These are phyloP conservation scores for Pseudomugil gertrudae DNA, from an alignment of 2,797 vertebrate genomes.

Conservation along the genomic window DNA sequence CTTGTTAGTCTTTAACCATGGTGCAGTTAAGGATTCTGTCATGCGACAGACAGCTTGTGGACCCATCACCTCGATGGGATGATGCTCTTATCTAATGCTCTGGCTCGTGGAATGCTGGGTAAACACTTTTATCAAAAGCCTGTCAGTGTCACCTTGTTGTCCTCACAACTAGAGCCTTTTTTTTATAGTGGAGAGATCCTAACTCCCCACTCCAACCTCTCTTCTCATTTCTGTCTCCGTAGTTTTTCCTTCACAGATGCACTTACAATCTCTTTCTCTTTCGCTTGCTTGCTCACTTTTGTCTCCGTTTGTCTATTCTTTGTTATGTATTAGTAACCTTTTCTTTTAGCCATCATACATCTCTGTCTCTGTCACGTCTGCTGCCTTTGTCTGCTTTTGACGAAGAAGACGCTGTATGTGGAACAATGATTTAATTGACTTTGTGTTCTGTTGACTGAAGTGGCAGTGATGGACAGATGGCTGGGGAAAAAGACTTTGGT, in stretches of 20 bases:
- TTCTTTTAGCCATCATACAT: constrained; percentile 35
- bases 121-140: constrained; percentile 68
- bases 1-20: constrained; percentile 1
- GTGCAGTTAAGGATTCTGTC: constrained; percentile 21
- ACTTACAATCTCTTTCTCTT: constrained; percentile 29
- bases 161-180: constrained; percentile 36
- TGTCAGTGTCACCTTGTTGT: constrained; percentile 76
- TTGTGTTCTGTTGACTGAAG: constrained; percentile 57
- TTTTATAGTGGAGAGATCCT: constrained; percentile 29
- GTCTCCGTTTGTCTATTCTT: constrained; percentile 7
- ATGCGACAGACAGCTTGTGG: constrained; percentile 61
- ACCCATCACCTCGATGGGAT: constrained; percentile 58
- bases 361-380: constrained; percentile 47
- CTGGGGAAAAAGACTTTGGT: constrained; percentile 47
- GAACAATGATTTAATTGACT: constrained; percentile 65
- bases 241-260: constrained; percentile 21
- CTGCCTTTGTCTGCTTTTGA: constrained; percentile 51
- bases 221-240: constrained; percentile 15
- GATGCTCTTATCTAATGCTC: constrained; percentile 74
- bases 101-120: constrained; percentile 68
- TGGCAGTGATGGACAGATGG: constrained; percentile 76
- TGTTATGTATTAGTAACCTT: constrained; percentile 32
- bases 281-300: constrained; percentile 21
- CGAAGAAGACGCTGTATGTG: constrained; percentile 40
- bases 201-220: constrained; percentile 12